Evolutionary conservation across 2,113 vertebrate genomes (phyloP), one percentile per base, ranked within the genome.

Genomic region (Corythornis madagascariensis): DNA sequence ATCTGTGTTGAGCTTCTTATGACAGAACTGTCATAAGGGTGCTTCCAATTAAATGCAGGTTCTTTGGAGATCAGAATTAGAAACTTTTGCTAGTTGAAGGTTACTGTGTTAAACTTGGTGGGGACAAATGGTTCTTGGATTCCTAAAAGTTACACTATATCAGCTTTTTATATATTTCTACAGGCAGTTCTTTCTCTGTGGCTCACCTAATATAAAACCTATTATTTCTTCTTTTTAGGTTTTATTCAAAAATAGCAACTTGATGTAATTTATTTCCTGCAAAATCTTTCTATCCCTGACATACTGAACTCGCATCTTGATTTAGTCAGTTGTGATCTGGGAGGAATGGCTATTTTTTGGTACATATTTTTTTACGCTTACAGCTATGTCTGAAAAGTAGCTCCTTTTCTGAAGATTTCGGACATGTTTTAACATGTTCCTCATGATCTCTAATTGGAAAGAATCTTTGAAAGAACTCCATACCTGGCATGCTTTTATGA

Each of bases 11-110:
- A 88, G 87, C n/a, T 85, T 82, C 72, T 79, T 63, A 45, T 18
- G 74, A 67, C 67, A 85, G 94, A 76, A 73, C 28, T 76, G 89
- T 89, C 60, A 83, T 69, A 91, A 66, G 60, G 87, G 69, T 29
- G 35, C 91, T 96, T 83, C 91, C 95, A 95, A 96, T 96, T 96
- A 94, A 88, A 77, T 60, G 53, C 4, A 0, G 64, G 67, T 77
- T 92, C 74, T 94, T 33, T 89, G 72, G 3, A 4, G 67, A 79
- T 80, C 82, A 91, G 12, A 95, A 91, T 80, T 42, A 59, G 89
- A 87, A 90, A 85, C 42, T 91, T 92, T 20, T 77, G 43, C 82
- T 88, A 47, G 52, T 35, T 93, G 86, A 93, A 92, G 82, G 91
- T 86, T 74, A 60, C 65, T 71, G 31, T 57, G 42, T 90, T 91